Base-by-base conservation (phyloP, 2,113 vertebrate species). In the Siphamia tubifer region DNA sequence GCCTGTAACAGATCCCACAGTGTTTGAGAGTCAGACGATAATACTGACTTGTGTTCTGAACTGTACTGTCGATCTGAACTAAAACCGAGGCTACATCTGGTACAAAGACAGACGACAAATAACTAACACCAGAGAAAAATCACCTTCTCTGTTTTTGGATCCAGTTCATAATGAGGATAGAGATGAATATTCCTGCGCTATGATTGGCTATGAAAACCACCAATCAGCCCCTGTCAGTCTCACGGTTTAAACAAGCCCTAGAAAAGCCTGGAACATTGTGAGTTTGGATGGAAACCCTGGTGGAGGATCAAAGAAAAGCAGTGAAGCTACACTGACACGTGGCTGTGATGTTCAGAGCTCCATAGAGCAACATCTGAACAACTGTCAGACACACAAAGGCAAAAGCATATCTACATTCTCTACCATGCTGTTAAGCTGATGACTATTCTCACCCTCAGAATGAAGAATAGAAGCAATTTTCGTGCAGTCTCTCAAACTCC, bases 1-100 rank as follows among this genome's bases (percentile, higher is more conserved):
- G 40, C 21, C 5, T 30, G 19, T 58, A 48, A 31, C 1, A 16
- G 19, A 25, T 6, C 0, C 4, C 27, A 36, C 28, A 19, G 53
- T 48, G 48, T 44, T 4, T 0, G 31, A 24, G 36, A 64, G 47
- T 65, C 28, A 71, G 54, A 49, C 6, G 16, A 55, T 60, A 21
- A 44, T 1, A 20, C 35, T 64, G 51, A 52, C 21, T 39, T 70
- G 77, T 34, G 53, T 49, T 51, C n/a, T 13, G 39, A 54, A 23
- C 39, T 72, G 56, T 2, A 1, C 45, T 68, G 32, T 2, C 10
- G 34, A 48, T n/a, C 32, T 44, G 44, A 73, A 4, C 47, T 35
- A 11, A 40, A 48, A 39, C 31, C 35, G n/a, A 20, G 36, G 24
- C 48, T 45, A 56, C 48, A 69, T 61, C 53, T 66, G 68, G 53